Conservation (phyloP, 2,888 invertebrate genomes). For the Drosophila paramelanica region DNA sequence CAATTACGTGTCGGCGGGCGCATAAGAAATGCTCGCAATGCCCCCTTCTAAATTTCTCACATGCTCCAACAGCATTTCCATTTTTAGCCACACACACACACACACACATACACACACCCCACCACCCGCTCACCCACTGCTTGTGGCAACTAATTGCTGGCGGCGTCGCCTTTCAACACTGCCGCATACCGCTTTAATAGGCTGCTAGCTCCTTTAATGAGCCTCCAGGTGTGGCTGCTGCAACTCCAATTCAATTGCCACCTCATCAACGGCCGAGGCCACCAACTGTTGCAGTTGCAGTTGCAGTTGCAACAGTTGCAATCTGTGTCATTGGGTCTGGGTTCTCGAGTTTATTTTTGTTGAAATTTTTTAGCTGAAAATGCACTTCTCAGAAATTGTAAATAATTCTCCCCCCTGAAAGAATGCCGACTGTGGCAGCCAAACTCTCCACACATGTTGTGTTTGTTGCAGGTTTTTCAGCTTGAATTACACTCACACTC, state of each 20-base stretch:
- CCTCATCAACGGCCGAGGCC: slow-evolving; percentile 27
- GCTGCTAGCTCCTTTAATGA: slow-evolving; percentile 55
- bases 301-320: slow-evolving; percentile 39
- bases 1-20: slow-evolving; percentile 40
- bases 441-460: too few relatives aligned
- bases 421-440: background rate
- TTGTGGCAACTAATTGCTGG: slow-evolving; percentile 57
- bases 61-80: slow-evolving; percentile 59
- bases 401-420: background rate
- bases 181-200: slow-evolving; percentile 70
- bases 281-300: slow-evolving; percentile 53
- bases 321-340: slow-evolving; percentile 69
- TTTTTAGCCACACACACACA: slow-evolving; percentile 45
- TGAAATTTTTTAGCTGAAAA: slow-evolving; percentile 19
- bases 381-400: background rate
- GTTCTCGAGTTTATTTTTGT: slow-evolving; percentile 26
- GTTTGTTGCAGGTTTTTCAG: background rate
- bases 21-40: slow-evolving; percentile 31
- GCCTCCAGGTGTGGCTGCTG: slow-evolving; percentile 34
- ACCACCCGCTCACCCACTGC: background rate
- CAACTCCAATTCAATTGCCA: slow-evolving; percentile 24
- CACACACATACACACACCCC: background rate
- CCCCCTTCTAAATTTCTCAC: slow-evolving; percentile 35
- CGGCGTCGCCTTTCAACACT: slow-evolving; percentile 66
- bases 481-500: too few relatives aligned